Conservation (phyloP, 2,113 vertebrate species). For the Dolichallabes microphthalmus region DNA sequence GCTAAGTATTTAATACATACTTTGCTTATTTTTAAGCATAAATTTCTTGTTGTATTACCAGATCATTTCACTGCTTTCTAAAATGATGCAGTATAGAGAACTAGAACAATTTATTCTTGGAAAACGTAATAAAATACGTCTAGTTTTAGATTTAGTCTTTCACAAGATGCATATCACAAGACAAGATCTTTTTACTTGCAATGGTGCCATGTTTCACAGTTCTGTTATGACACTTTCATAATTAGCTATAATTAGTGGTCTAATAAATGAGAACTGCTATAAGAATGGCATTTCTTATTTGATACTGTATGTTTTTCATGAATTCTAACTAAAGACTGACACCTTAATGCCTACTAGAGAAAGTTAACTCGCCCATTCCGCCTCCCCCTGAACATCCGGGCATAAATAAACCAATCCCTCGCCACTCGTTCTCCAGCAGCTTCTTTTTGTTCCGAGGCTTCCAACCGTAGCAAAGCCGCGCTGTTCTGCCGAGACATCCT, state of each 20-base stretch:
- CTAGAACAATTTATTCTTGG: too few relatives aligned
- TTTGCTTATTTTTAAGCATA: too few relatives aligned
- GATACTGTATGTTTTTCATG: neutral
- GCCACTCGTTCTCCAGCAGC: neutral
- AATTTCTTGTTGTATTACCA: too few relatives aligned
- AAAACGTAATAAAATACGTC: too few relatives aligned
- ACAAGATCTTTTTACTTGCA: too few relatives aligned
- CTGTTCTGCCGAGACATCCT: conserved; percentile 20
- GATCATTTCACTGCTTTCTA: too few relatives aligned
- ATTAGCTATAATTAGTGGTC: neutral
- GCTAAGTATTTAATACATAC: neutral
- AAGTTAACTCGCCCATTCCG: neutral
- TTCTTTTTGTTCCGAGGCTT: conserved; percentile 12
- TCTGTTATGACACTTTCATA: neutral
- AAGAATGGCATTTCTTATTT: neutral
- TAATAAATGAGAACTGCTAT: neutral
- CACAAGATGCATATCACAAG: too few relatives aligned
- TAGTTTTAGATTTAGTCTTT: too few relatives aligned
- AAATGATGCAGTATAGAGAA: too few relatives aligned
- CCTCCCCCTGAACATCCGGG: neutral
- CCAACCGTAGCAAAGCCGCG: neutral
- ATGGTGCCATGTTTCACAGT: neutral
- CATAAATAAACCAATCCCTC: conserved; percentile 43
- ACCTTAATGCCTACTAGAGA: neutral
- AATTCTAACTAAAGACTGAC: conserved; percentile 40